Evolutionary conservation across 2,888 invertebrate genomes (phyloP), one percentile per base, ranked within the genome.

Genomic region (Oscheius onirici): DNA sequence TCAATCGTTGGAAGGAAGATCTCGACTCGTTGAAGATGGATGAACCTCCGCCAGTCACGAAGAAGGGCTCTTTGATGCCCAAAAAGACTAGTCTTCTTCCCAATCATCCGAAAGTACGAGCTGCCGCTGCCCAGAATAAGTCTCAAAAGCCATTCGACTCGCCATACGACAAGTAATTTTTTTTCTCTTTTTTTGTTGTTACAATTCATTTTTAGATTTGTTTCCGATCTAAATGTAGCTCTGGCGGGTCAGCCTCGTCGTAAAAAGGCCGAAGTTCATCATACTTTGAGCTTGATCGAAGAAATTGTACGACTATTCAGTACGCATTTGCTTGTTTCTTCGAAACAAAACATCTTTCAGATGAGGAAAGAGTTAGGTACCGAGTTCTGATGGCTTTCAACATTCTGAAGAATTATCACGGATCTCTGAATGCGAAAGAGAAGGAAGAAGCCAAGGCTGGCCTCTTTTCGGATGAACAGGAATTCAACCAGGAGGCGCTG

Each of bases 331-430:
- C 1, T 40, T 67, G n/a, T 60, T 52, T 52, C 3, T 34, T 8
- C 8, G 26, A 54, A 3, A 51, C n/a, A 41, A n/a, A 60, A 43
- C 20, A 3, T 43, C 15, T 20, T 8, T 58, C 44, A 69, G 69
- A 69, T 44, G 46, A 20, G 6, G n/a, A 69, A 26, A 44, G 51
- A 11, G 60, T 69, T 22, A 24, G 43, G 10, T 69, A 69, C 17
- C 69, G 69, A 13, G 44, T 60, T 15, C 40, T 69, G 40, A 58
- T 69, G 69, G 58, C 69, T 43, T 49, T 60, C 58, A 69, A 60
- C 24, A 69, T 69, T 20, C 54, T 69, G 26, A 69, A 69, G 49
- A 41, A 69, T 26, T 58, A 34, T 17, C 69, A 60, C 26, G 58
- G 58, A 8, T 24, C 34, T 5, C n/a, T 69, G 15, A 24, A 28